Conservation (phyloP, 2,797 vertebrate species). For the Todus mexicanus region DNA sequence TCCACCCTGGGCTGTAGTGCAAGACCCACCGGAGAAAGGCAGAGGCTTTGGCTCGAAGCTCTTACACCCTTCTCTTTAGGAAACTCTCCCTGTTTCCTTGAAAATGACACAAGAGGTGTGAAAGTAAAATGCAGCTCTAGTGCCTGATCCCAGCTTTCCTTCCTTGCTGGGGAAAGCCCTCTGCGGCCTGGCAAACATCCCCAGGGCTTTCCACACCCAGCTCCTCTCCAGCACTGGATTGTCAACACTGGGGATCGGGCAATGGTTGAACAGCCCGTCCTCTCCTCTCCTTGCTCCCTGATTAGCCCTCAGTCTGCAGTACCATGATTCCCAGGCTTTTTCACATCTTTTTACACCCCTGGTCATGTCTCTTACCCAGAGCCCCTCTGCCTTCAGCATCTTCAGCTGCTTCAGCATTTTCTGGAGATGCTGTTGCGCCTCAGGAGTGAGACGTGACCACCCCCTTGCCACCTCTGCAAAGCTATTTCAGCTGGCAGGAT, state of each 20-base stretch:
- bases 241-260: rapidly evolving
- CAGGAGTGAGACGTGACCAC: not conserved
- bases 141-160: not conserved
- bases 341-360: rapidly evolving
- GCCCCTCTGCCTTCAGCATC: not conserved
- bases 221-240: not conserved
- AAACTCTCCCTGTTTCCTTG: not conserved
- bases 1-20: not conserved
- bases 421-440: not conserved
- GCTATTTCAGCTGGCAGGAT: not conserved
- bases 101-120: not conserved
- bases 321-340: not conserved
- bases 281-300: not conserved
- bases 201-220: not conserved
- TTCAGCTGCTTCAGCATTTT: not conserved
- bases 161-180: not conserved
- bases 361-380: not conserved
- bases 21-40: not conserved
- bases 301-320: not conserved
- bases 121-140: not conserved
- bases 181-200: not conserved
- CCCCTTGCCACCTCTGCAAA: not conserved
- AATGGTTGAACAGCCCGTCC: not conserved
- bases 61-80: not conserved
- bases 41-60: not conserved